Evolutionary conservation across 2,113 vertebrate species (phyloP), one percentile per base, ranked within the genome.

Genomic region (Penelope pileata): DNA sequence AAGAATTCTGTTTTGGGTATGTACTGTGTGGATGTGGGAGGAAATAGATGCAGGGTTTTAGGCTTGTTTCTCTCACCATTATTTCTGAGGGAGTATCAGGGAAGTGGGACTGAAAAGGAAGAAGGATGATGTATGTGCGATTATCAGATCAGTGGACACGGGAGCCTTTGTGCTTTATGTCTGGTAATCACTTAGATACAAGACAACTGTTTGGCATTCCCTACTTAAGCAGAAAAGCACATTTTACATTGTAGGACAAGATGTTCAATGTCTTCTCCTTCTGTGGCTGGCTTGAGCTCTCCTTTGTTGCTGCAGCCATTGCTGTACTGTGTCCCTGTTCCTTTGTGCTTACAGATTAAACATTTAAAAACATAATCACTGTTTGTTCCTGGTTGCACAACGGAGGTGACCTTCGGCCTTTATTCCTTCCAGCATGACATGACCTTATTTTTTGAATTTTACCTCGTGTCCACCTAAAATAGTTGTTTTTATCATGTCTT

Each of bases 1-100:
- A 83, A 95, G 79, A 72, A 95, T 96, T 68, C 14, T 96, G 5
- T 94, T 96, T 66, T 94, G 95, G 84, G 86, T 97, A 88, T 1
- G 88, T 96, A 56, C 36, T 34, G n/a, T 26, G 58, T 42, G 16
- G 30, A 9, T 14, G 6, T 40, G 40, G 43, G 34, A 69, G 62
- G 64, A 88, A 54, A 58, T 5, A 70, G 56, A 12, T 26, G 24
- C 15, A 53, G 23, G 13, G 16, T 3, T 87, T 78, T 56, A 26
- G n/a, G 14, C 5, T 34, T 53, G 8, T 43, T 42, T 84, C 51
- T 67, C 38, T 51, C 58, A 48, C 38, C 42, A 11, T 29, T 77
- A 36, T 50, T 92, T 14, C 29, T 59, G 15, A 3, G 36, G 21
- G 12, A 74, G 17, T 75, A 21, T 27, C 1, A 5, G 74, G n/a